These are phyloP conservation scores for Drosophila pullipes DNA, from an alignment of 2,888 invertebrate genomes.

Conservation along the genomic window DNA sequence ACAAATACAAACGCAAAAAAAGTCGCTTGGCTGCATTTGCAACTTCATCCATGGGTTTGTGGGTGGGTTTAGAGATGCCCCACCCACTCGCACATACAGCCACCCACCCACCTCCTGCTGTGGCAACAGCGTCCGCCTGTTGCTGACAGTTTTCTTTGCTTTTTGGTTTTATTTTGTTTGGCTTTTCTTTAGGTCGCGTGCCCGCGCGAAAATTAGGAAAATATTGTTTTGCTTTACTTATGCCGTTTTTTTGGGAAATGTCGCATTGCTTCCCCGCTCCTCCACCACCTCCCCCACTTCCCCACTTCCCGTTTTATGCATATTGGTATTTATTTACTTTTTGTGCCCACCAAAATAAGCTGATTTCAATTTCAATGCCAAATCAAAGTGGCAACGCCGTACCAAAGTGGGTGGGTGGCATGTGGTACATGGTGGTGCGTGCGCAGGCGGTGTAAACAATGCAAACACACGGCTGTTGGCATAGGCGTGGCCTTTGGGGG, in stretches of 20 bases:
- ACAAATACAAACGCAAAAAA: constrained; percentile 13
- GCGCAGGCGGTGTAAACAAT: not conserved
- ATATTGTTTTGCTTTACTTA: constrained; percentile 60
- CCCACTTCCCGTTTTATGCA: constrained; percentile 1
- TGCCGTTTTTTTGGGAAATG: constrained; percentile 17
- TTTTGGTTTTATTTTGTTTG: constrained; percentile 44
- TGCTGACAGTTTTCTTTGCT: constrained; percentile 77
- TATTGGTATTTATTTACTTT: constrained; percentile 53
- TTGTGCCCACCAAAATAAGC: constrained; percentile 50
- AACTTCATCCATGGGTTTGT: constrained; percentile 13
- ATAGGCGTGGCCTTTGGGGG: constrained; percentile 24
- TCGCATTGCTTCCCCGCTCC: not conserved
- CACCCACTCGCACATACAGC: not conserved
- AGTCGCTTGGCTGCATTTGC: constrained; percentile 61
- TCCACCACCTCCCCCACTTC: not conserved
- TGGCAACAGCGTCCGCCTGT: constrained; percentile 61
- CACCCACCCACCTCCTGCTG: constrained; percentile 27
- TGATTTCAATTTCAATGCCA: constrained; percentile 73
- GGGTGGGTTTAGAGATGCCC: not conserved
- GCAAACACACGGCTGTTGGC: not conserved
- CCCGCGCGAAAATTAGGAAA: constrained; percentile 75
- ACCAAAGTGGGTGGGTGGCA: constrained; percentile 1
- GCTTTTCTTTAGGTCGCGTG: constrained; percentile 71
- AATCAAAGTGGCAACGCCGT: constrained; percentile 61
- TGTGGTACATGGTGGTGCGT: constrained; percentile 1